Conservation (phyloP, 2,888 invertebrate species). For the Leucophenga montana region DNA sequence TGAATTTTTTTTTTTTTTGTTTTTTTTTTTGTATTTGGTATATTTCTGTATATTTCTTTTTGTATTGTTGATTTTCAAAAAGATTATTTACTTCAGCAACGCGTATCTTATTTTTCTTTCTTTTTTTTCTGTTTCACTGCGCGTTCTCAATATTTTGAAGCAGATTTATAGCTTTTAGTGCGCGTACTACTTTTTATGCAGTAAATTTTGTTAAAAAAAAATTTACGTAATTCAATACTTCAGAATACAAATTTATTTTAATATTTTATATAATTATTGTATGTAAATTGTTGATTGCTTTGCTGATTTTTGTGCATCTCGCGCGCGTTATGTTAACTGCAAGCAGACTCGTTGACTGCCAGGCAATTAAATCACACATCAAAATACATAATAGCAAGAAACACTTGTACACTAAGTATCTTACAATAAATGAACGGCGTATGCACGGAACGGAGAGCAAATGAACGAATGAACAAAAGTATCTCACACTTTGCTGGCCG, state of each 20-base stretch:
- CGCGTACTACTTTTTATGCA: neutral
- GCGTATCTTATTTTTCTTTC: constrained; percentile 29
- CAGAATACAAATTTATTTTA: constrained; percentile 27
- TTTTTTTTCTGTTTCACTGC: constrained; percentile 26
- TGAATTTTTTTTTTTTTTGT: constrained; percentile 17
- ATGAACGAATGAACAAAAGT: neutral
- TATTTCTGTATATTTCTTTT: neutral
- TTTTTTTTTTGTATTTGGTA: constrained; percentile 12
- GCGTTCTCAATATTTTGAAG: constrained; percentile 37
- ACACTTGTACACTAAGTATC: constrained; percentile 13
- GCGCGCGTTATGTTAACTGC: too few species aligned
- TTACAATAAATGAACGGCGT: neutral
- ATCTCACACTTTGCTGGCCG: constrained; percentile 16
- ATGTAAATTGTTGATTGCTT: constrained; percentile 19
- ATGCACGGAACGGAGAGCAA: neutral
- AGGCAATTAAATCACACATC: constrained; percentile 22
- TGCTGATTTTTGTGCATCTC: neutral
- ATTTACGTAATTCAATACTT: constrained; percentile 15
- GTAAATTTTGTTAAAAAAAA: constrained; percentile 28
- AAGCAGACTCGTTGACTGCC: neutral
- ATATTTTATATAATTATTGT: constrained; percentile 6
- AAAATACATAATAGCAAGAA: constrained; percentile 12
- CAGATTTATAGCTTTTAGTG: constrained; percentile 20
- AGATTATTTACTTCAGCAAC: neutral
- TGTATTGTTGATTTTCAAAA: constrained; percentile 15